Evolutionary conservation across 2,888 invertebrate species (phyloP), one percentile per base, ranked within the genome.

Genomic region (Dichetophora obliterata): DNA sequence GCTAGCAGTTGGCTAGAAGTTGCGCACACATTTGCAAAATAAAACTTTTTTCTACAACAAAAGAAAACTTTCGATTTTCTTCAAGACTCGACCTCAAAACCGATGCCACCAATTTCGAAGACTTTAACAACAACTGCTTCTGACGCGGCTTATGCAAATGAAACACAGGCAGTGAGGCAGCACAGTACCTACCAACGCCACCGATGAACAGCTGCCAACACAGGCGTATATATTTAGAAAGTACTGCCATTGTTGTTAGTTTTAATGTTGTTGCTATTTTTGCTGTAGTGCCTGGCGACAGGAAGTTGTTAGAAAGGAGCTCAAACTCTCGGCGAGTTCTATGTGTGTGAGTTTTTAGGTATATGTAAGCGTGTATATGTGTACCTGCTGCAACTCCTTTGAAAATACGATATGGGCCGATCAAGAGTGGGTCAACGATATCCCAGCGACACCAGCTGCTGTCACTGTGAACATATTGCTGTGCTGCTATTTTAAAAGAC

Each of bases 241-340:
- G 5, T 37, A 9, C 37, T 37, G 37, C 37, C 37, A 37, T 37
- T 9, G 37, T 24, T 19, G 19, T 24, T 16, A 34, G n/a, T n/a
- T n/a, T n/a, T n/a, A n/a, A n/a, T 34, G 61, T 48, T 43, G 6
- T 48, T 61, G 37, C 43, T 66, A 14, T 57, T 63, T 8, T 70
- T 63, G 52, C 37, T 63, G 54, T 54, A 31, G 24, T 54, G 70
- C 8, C 43, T 68, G 24, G 9, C 9, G 61, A 59, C 50, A 59
- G 75, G 75, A 75, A 75, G 69, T 75, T 61, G 69, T 69, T 75
- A 68, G 5, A 63, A 61, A 61, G 34, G 16, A 66, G 24, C 57
- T 27, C 68, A 14, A 68, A 59, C 22, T 22, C 57, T 22, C 24
- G 43, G 43, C 14, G 14, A 43, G 11, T 43, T 11, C 11, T 43